Conservation (phyloP, 2,797 vertebrate species). For the Poecilia wingei region DNA sequence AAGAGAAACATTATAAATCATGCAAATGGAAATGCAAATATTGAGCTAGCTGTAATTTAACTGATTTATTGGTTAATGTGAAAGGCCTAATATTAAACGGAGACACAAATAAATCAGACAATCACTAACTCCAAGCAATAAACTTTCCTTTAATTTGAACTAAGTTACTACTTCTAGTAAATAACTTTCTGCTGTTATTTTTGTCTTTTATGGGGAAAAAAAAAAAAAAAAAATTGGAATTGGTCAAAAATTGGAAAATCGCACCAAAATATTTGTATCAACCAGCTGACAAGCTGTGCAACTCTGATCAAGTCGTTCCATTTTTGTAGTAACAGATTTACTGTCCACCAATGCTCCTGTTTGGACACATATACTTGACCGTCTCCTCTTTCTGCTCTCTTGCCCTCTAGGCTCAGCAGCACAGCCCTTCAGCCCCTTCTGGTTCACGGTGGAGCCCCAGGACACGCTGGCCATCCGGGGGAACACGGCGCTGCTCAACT, state of each 20-base stretch:
- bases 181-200: neutral
- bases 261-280: neutral
- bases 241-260: neutral
- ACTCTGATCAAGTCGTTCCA: neutral
- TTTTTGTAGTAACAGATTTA: neutral
- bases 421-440: constrained; percentile 91
- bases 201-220: neutral
- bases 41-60: too few relatives aligned
- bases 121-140: neutral
- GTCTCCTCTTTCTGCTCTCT: neutral
- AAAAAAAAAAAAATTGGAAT: neutral
- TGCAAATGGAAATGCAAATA: too few relatives aligned
- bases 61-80: too few relatives aligned
- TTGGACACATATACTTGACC: neutral
- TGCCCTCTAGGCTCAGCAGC: constrained; percentile 79
- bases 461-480: constrained; percentile 88
- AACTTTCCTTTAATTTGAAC: neutral
- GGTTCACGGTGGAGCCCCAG: constrained; percentile 91
- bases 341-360: neutral
- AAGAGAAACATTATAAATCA: too few relatives aligned
- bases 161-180: neutral
- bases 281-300: neutral
- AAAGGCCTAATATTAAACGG: too few relatives aligned
- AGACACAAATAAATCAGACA: too few relatives aligned
- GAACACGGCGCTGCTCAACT: constrained; percentile 88